A percentile compares a stretch with the other conserved stretches of the same genome.
Evolutionary conservation across 2,888 invertebrate genomes (phyloP).

Genomic region (Habrosyne pyritoides): DNA sequence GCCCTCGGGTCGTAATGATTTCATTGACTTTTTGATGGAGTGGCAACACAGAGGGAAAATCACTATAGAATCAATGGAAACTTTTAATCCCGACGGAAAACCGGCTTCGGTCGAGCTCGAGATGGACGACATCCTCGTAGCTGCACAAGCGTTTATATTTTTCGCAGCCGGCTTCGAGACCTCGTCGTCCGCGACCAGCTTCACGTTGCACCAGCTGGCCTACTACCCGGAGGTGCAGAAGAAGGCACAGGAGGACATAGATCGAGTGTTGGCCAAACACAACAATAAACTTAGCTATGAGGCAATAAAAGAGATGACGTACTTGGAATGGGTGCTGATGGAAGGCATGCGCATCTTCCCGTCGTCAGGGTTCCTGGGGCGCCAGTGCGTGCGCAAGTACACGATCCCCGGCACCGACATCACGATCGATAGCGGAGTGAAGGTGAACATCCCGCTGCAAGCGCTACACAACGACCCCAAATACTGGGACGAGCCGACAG

Average conservation of each 20-base stretch:
- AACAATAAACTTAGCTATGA: constrained; percentile 56
- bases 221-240: constrained; percentile 53
- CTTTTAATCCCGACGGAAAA: constrained; percentile 41
- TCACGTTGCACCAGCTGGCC: constrained; percentile 62
- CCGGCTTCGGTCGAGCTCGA: constrained; percentile 42
- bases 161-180: constrained; percentile 78
- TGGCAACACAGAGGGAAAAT: constrained; percentile 47
- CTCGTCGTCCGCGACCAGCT: constrained; percentile 69
- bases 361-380: constrained; percentile 43
- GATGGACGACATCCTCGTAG: constrained; percentile 47
- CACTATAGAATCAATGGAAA: constrained; percentile 46
- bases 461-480: constrained; percentile 59
- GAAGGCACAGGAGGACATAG: constrained; percentile 54
- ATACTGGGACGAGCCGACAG: constrained; percentile 55
- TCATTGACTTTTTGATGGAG: constrained; percentile 54
- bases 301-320: constrained; percentile 61
- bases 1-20: constrained; percentile 57
- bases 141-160: constrained; percentile 63
- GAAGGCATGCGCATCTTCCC: constrained; percentile 65
- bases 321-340: constrained; percentile 56
- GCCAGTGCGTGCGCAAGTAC: constrained; percentile 42
- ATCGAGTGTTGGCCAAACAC: constrained; percentile 46
- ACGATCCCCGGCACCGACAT: constrained; percentile 45
- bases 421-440: constrained; percentile 44
- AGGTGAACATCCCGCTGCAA: constrained; percentile 46